Evolutionary conservation across 1,140 invertebrate genomes (phyloP).

Genomic region (Trichomalopsis sarcophagae): DNA sequence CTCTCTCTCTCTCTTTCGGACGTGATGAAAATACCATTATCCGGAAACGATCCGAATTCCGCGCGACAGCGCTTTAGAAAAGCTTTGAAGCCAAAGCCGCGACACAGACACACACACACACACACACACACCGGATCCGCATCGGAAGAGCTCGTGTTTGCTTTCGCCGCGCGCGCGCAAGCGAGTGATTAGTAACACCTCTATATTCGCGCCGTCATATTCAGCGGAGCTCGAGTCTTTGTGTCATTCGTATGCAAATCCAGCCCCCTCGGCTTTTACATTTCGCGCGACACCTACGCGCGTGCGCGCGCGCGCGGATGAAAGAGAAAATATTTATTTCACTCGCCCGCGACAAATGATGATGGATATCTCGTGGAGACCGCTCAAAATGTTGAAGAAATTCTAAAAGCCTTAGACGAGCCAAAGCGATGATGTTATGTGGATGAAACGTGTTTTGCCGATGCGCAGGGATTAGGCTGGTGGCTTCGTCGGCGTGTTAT

Average conservation of each 20-base stretch:
- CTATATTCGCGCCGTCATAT: slow-evolving; percentile 29
- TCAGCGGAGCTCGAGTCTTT: slow-evolving; percentile 50
- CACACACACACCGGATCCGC: not conserved
- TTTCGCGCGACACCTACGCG: slow-evolving; percentile 48
- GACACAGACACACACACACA: too few species aligned
- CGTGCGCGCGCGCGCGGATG: slow-evolving; percentile 37
- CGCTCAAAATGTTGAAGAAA: too few species aligned
- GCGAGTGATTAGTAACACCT: slow-evolving; percentile 66
- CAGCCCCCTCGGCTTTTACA: slow-evolving; percentile 31
- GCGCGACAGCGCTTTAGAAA: not conserved
- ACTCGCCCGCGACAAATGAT: not conserved
- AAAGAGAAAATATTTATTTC: slow-evolving; percentile 54
- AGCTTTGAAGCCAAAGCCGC: not conserved
- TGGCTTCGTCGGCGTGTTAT: too few species aligned
- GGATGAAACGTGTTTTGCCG: too few species aligned
- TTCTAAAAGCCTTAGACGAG: too few species aligned
- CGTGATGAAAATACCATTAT: slow-evolving; percentile 38
- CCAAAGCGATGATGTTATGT: too few species aligned
- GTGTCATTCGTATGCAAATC: slow-evolving; percentile 69
- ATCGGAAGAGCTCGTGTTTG: slow-evolving; percentile 15
- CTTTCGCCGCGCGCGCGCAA: slow-evolving; percentile 28
- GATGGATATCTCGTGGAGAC: too few species aligned
- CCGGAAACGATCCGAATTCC: slow-evolving; percentile 15
- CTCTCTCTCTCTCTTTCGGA: not conserved
- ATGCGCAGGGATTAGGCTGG: too few species aligned